These are phyloP conservation scores for Mesitornis unicolor DNA, from an alignment of 2,113 vertebrate genomes.

Conservation along the genomic window DNA sequence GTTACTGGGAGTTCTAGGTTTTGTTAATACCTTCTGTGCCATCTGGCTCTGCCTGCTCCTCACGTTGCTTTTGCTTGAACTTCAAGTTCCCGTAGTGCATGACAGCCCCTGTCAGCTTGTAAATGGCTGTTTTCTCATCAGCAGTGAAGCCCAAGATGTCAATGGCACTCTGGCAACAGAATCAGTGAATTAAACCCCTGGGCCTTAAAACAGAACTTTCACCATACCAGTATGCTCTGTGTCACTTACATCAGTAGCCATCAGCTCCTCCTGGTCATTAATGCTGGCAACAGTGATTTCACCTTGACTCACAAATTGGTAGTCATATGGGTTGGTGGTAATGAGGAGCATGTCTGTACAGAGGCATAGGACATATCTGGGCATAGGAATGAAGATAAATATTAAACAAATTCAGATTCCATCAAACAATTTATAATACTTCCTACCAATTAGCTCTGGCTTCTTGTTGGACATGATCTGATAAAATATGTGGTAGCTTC, in stretches of 20 bases:
- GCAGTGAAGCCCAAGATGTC: not conserved
- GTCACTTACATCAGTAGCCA: slow-evolving; percentile 73
- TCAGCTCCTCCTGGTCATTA: slow-evolving; percentile 71
- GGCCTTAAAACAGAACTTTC: not conserved
- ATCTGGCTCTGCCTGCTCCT: slow-evolving; percentile 40
- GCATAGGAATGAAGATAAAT: not conserved
- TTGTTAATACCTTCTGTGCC: slow-evolving; percentile 23
- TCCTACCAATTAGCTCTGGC: not conserved
- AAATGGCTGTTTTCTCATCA: not conserved
- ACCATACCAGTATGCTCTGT: not conserved
- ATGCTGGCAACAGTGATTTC: slow-evolving; percentile 55
- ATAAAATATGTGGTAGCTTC: not conserved
- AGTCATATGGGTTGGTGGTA: slow-evolving; percentile 41
- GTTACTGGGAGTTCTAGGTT: not conserved
- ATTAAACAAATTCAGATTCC: not conserved
- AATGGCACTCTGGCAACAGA: not conserved
- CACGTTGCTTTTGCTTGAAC: not conserved
- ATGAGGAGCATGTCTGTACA: slow-evolving; percentile 35
- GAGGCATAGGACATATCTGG: not conserved
- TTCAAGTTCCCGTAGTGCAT: not conserved
- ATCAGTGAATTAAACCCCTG: not conserved
- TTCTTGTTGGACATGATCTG: not conserved
- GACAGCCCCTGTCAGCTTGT: not conserved
- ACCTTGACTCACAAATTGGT: slow-evolving; percentile 4
- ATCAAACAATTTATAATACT: not conserved